A percentile compares a stretch with the other conserved stretches of the same genome.
Conservation (phyloP, 1,140 invertebrate genomes). For the Acromyrmex charruanus region DNA sequence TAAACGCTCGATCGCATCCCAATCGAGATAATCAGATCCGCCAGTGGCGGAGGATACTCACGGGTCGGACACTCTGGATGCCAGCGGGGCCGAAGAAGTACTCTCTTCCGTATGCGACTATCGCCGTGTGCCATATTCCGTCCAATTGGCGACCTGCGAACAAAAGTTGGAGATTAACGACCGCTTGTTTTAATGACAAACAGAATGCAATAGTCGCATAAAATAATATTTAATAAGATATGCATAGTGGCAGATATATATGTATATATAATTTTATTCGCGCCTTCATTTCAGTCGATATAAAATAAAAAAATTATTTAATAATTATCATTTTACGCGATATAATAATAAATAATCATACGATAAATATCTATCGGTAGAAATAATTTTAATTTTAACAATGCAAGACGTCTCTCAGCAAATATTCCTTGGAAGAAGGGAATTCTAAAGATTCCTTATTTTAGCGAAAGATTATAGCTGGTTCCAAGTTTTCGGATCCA, state of each 20-base stretch:
- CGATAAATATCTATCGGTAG: not conserved
- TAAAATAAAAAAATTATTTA: not conserved
- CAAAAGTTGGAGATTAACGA: slow-evolving; percentile 39
- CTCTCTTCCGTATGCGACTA: slow-evolving; percentile 94
- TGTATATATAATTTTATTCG: not conserved
- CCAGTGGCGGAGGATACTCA: slow-evolving; percentile 86
- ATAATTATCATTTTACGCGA: not conserved
- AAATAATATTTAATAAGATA: not conserved
- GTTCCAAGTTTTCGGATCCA: not conserved
- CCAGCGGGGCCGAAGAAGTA: slow-evolving; percentile 95
- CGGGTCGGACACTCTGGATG: slow-evolving; percentile 92
- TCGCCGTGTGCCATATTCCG: slow-evolving; percentile 95
- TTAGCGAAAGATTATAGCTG: not conserved
- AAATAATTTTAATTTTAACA: slow-evolving; percentile 6
- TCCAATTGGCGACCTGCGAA: slow-evolving; percentile 92
- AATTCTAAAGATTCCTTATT: not conserved
- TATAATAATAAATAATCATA: not conserved
- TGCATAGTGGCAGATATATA: not conserved
- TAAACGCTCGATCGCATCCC: not conserved
- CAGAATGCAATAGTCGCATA: not conserved
- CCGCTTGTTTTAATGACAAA: not conserved
- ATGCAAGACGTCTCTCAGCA: not conserved
- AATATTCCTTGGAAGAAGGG: not conserved
- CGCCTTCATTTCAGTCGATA: not conserved
- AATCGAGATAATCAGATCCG: not conserved